Base-by-base conservation (phyloP, 1,140 invertebrate species). In the Saccostrea glomerata region DNA sequence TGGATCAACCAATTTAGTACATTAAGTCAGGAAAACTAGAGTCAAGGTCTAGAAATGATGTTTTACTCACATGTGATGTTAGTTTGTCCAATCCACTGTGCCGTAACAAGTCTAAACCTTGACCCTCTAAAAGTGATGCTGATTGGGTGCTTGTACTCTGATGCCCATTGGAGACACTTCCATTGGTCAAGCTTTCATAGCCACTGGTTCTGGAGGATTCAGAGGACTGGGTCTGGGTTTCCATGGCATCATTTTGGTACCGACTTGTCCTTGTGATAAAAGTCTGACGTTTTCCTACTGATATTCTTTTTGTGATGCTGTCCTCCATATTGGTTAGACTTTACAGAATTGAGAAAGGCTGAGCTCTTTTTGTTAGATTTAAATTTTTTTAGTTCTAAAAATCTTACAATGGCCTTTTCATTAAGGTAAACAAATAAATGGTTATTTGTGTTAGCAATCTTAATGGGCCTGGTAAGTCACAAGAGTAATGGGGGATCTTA, bases 161-260 rank as follows among this genome's bases (percentile, higher is more conserved):
- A 36, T 77, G 70, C 9, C 70, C 70, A 77, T 30, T 77, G 70
- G 25, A 36, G 25, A 77, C 23, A 77, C 23, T 77, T 36, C 70
- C 70, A 77, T 77, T 77, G 70, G 70, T 77, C 9, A 77, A 30
- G 15, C 70, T 77, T 77, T 36, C 70, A 77, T 77, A 77, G 70
- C 70, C 70, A 77, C 70, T 77, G 70, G 70, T 77, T 77, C 25
- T 77, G 11, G 70, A 77, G 30, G 70, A 77, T 77, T 30, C 70
- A 36, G 70, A 77, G 70, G 70, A 77, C 25, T 77, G 70, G 9
- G 25, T 77, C 30, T 77, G 70, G 15, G 70, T 77, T 77, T 77
- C 70, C 23, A 77, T 77, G 25, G 25, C 70, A 36, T 77, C 25
- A 12, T 77, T 77, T 12, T 36, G 23, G 70, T 77, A 77, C 30